Conservation (phyloP, 2,888 invertebrate genomes). For the Trissolcus brochymenae region DNA sequence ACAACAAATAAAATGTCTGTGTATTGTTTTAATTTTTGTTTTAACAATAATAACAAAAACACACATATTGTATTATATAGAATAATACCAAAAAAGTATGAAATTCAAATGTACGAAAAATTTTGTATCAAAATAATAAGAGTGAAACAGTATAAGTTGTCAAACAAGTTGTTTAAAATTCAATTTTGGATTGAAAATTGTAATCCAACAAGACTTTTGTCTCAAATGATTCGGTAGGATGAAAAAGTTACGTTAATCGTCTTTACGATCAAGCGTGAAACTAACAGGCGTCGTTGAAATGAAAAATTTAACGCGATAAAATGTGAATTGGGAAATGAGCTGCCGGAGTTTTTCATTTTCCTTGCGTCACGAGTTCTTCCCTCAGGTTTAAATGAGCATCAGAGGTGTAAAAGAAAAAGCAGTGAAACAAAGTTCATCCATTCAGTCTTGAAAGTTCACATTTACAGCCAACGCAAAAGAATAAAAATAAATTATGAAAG, state of each 20-base stretch:
- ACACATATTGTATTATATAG: no score
- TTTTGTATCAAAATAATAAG: no score
- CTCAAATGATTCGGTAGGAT: not conserved
- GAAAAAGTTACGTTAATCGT: constrained; percentile 2
- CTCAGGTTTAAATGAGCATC: constrained; percentile 25
- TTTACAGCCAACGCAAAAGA: constrained; percentile 41
- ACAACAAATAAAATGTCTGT: no score
- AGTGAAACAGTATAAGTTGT: no score
- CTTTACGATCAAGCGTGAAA: constrained; percentile 7
- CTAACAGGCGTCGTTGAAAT: constrained; percentile 6
- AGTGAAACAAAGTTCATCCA: constrained; percentile 47
- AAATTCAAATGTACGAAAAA: no score
- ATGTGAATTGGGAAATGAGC: constrained; percentile 32
- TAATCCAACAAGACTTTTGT: no score
- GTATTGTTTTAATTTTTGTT: no score
- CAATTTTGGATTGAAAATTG: no score
- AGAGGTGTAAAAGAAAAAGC: constrained; percentile 37
- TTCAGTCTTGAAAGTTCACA: constrained; percentile 40
- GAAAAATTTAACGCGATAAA: constrained; percentile 30
- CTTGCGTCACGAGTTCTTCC: constrained; percentile 17
- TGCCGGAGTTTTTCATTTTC: constrained; percentile 30
- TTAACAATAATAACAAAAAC: no score
- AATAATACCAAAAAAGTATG: no score
- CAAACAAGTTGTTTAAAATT: no score
- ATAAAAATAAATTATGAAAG: not conserved